Percentiles rank a stretch among this genome's conserved stretches.
Evolutionary conservation across 2,797 vertebrate genomes (phyloP).

Genomic region (Zenarchopterus dispar): DNA sequence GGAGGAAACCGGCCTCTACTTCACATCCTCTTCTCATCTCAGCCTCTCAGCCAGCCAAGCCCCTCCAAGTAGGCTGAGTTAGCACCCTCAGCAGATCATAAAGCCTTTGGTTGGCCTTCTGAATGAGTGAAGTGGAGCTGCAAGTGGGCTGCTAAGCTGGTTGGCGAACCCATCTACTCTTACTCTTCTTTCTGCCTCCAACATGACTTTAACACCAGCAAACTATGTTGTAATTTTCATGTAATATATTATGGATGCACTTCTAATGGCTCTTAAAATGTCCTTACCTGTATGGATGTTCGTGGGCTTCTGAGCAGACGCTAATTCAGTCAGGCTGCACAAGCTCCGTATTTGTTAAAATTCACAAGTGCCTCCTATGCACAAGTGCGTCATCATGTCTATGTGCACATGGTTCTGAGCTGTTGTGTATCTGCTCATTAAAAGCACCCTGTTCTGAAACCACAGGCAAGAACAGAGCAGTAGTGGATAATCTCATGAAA

Average conservation of each 20-base stretch:
- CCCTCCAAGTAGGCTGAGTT: slow-evolving; percentile 39
- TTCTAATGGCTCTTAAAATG: slow-evolving; percentile 65
- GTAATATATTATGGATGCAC: slow-evolving; percentile 72
- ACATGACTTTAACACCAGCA: slow-evolving; percentile 58
- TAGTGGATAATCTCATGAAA: slow-evolving; percentile 79
- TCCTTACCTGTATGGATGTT: slow-evolving; percentile 26
- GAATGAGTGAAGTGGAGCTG: slow-evolving; percentile 30
- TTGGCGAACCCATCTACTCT: slow-evolving; percentile 38
- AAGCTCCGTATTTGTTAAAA: slow-evolving; percentile 23
- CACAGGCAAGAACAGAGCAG: slow-evolving; percentile 69
- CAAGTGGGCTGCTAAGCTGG: slow-evolving; percentile 37
- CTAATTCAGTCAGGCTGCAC: slow-evolving; percentile 13
- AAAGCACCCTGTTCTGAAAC: slow-evolving; percentile 64
- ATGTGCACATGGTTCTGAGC: slow-evolving; percentile 36
- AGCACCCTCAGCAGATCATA: slow-evolving; percentile 36
- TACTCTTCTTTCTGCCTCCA: slow-evolving; percentile 41
- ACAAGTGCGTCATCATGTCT: slow-evolving; percentile 29
- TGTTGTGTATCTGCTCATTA: slow-evolving; percentile 66
- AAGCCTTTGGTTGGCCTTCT: slow-evolving; percentile 52
- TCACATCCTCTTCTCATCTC: slow-evolving; percentile 37
- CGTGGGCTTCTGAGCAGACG: slow-evolving; percentile 27
- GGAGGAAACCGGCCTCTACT: slow-evolving; percentile 43
- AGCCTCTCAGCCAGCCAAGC: slow-evolving; percentile 23
- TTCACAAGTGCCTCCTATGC: slow-evolving; percentile 11
- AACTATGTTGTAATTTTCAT: slow-evolving; percentile 69